These are phyloP conservation scores for Nezara viridula DNA, from an alignment of 2,888 invertebrate species.

Conservation along the genomic window DNA sequence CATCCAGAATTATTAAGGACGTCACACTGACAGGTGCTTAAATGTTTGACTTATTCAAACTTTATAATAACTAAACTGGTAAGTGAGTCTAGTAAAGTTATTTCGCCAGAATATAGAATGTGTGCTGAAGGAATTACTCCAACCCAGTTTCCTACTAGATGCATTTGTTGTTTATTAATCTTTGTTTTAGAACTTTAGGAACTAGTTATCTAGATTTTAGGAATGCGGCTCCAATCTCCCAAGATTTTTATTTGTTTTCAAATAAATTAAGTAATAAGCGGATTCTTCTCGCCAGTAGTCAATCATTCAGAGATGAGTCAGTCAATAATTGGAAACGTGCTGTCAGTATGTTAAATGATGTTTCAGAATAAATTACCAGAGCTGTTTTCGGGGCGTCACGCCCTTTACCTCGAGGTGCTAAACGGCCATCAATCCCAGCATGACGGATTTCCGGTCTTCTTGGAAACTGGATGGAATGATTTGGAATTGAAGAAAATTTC, in stretches of 20 bases:
- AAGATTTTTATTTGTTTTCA: background rate
- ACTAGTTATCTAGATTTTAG: background rate
- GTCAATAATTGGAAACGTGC: background rate
- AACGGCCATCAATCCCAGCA: background rate
- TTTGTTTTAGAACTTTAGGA: too few species aligned
- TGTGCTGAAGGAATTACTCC: too few species aligned
- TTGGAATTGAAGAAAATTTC: background rate
- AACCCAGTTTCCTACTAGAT: too few species aligned
- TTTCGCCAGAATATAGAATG: too few species aligned
- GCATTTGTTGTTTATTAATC: too few species aligned
- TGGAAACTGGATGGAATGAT: background rate
- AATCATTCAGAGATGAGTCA: background rate
- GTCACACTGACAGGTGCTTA: too few species aligned
- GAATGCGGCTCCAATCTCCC: background rate
- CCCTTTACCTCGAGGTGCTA: background rate
- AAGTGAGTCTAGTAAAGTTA: too few species aligned
- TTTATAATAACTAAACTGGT: too few species aligned
- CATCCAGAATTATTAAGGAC: too few species aligned
- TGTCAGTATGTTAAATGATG: constrained; percentile 7
- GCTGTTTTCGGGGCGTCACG: background rate
- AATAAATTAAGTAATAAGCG: background rate
- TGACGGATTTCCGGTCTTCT: background rate
- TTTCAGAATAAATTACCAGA: background rate
- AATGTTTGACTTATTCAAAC: too few species aligned
- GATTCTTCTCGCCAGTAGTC: background rate